These are phyloP conservation scores for Drosophila bocki DNA, from an alignment of 1,140 invertebrate species.

Conservation along the genomic window DNA sequence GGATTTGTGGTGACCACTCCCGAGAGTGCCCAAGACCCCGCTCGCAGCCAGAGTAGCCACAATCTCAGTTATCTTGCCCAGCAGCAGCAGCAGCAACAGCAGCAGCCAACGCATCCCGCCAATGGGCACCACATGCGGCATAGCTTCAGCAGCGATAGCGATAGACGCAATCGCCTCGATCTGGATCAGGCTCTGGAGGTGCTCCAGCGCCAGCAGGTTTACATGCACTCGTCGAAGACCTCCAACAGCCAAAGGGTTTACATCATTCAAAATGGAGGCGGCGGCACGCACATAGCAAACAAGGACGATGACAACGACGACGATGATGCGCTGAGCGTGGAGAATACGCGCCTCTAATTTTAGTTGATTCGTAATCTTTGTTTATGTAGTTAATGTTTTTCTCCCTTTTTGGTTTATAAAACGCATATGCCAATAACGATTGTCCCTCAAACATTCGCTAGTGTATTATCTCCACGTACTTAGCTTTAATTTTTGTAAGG, in stretches of 20 bases:
- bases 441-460: slow-evolving; percentile 33
- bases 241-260: slow-evolving; percentile 51
- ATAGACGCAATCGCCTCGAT: slow-evolving; percentile 72
- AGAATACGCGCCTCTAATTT: slow-evolving; percentile 82
- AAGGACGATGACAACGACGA: slow-evolving; percentile 16
- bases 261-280: slow-evolving; percentile 54
- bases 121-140: slow-evolving; percentile 57
- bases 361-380: slow-evolving; percentile 49
- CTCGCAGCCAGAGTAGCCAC: slow-evolving; percentile 73
- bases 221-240: slow-evolving; percentile 46
- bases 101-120: background rate
- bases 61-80: slow-evolving; percentile 62
- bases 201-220: slow-evolving; percentile 56
- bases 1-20: slow-evolving; percentile 76
- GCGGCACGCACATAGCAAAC: slow-evolving; percentile 8
- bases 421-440: slow-evolving; percentile 51
- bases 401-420: slow-evolving; percentile 43
- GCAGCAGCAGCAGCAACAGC: slow-evolving; percentile 28
- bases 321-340: slow-evolving; percentile 81
- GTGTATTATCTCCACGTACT: slow-evolving; percentile 49
- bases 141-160: slow-evolving; percentile 71
- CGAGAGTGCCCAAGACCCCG: slow-evolving; percentile 51
- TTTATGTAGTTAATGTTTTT: slow-evolving; percentile 53
- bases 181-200: slow-evolving; percentile 68
- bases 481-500: slow-evolving; percentile 61